Evolutionary conservation across 2,113 vertebrate genomes (phyloP), one percentile per base, ranked within the genome.

Genomic region (Arvicanthis niloticus): DNA sequence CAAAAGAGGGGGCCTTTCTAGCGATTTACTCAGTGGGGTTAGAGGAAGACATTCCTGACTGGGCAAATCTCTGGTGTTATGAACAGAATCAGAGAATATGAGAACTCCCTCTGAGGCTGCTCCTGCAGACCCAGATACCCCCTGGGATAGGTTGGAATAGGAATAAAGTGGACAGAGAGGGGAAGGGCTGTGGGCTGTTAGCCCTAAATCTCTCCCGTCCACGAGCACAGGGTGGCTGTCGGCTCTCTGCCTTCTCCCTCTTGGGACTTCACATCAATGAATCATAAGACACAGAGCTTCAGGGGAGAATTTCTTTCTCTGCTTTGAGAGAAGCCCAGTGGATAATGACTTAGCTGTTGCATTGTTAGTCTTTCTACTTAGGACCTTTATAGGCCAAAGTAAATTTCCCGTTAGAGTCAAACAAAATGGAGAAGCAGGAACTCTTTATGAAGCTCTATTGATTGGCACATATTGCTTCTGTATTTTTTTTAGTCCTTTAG

Each of bases 401-500:
- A 62, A 92, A 85, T 97, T 88, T 93, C 34, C 26, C 58, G 72
- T 96, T 87, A 78, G n/a, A 89, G 89, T 76, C 67, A 80, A 96
- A 94, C 48, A 92, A 97, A 97, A 60, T 9, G 11, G 72, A 92
- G 91, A 82, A 91, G 60, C 0, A 24, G 51, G 58, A 34, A 93
- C 73, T 91, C 58, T 81, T 97, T 92, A 34, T 84, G 77, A 89
- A 97, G n/a, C 37, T 42, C 80, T 96, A 88, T 80, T 95, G 70
- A 96, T 85, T 90, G 90, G 89, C 80, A 86, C 65, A 67, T 11
- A n/a, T 94, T 93, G 51, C 90, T 88, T 91, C 93, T 89, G 89
- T 51, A 67, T 81, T 97, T 96, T 97, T 96, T 97, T 77, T 65
- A 95, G 1, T 48, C 6, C 70, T 96, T 97, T 90, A 37, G 34